Evolutionary conservation across 2,113 vertebrate genomes (phyloP).

Genomic region (Leuciscus idus): DNA sequence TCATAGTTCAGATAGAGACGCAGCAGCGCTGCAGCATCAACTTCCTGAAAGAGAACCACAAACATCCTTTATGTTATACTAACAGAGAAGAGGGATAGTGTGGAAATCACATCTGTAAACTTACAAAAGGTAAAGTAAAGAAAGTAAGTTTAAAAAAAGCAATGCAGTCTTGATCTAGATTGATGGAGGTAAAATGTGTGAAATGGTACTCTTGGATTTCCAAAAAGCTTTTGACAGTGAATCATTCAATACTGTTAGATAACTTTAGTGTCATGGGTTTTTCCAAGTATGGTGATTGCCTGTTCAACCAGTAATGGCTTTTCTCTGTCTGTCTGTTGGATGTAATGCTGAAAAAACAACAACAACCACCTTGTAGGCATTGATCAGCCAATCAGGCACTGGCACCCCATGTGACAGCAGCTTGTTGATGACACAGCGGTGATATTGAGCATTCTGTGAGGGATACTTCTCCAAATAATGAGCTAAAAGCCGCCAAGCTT

Average conservation of each 20-base stretch:
- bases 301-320: too few relatives aligned
- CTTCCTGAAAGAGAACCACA: slow-evolving; percentile 70
- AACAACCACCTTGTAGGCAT: slow-evolving; percentile 86
- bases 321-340: too few relatives aligned
- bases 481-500: slow-evolving; percentile 90
- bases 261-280: too few relatives aligned
- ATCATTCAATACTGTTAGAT: too few relatives aligned
- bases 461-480: slow-evolving; percentile 85
- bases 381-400: slow-evolving; percentile 91
- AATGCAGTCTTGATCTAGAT: too few relatives aligned
- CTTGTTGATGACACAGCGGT: slow-evolving; percentile 90
- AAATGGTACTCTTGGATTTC: too few relatives aligned
- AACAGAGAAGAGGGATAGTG: background rate
- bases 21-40: slow-evolving; percentile 86
- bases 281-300: too few relatives aligned
- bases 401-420: slow-evolving; percentile 88
- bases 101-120: background rate
- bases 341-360: background rate
- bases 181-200: too few relatives aligned
- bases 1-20: slow-evolving; percentile 93
- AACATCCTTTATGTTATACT: background rate
- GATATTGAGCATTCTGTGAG: slow-evolving; percentile 82
- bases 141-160: background rate
- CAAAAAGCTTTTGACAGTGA: too few relatives aligned
- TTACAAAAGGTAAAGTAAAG: background rate